Conservation (phyloP, 2,113 vertebrate genomes). For the Paedocypris sp. region DNA sequence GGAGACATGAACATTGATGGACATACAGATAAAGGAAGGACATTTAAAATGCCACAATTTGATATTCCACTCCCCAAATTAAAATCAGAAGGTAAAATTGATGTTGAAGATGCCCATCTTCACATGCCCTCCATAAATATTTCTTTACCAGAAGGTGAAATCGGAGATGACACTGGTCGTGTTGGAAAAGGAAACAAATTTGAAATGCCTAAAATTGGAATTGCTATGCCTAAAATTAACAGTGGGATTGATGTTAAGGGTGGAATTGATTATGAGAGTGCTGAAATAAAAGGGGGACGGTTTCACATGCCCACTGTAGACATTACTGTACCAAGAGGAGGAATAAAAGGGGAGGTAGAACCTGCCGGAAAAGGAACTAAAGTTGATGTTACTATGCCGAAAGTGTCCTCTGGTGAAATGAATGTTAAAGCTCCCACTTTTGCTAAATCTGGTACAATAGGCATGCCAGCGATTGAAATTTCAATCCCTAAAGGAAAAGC, state of each 20-base stretch:
- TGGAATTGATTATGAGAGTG: conserved; percentile 4
- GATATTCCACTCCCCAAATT: conserved; percentile 28
- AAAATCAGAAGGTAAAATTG: not conserved
- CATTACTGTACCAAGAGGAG: conserved; percentile 46
- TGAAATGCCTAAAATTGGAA: conserved; percentile 40
- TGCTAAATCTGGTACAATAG: conserved; percentile 8
- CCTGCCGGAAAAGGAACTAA: conserved; percentile 4
- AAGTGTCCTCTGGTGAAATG: not conserved
- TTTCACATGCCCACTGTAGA: conserved; percentile 44
- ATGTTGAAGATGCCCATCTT: not conserved
- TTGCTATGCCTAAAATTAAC: conserved; percentile 44
- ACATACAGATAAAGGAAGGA: conserved; percentile 23
- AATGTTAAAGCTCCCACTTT: conserved; percentile 8
- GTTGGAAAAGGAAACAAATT: conserved; percentile 34
- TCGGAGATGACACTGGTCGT: not conserved
- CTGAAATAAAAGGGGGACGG: conserved; percentile 27
- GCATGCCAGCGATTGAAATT: conserved; percentile 19
- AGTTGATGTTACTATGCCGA: conserved; percentile 18
- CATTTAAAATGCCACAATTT: conserved; percentile 31
- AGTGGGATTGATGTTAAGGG: not conserved
- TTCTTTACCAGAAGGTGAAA: conserved; percentile 11
- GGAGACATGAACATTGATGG: conserved; percentile 32
- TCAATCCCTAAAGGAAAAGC: conserved; percentile 17
- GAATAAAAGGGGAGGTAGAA: conserved; percentile 27
- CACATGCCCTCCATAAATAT: conserved; percentile 22